Percentiles rank a stretch among this genome's conserved stretches.
phyloP scores from a whole-genome alignment of 2,888 invertebrate species.

The Andrena chrysosceles region DNA sequence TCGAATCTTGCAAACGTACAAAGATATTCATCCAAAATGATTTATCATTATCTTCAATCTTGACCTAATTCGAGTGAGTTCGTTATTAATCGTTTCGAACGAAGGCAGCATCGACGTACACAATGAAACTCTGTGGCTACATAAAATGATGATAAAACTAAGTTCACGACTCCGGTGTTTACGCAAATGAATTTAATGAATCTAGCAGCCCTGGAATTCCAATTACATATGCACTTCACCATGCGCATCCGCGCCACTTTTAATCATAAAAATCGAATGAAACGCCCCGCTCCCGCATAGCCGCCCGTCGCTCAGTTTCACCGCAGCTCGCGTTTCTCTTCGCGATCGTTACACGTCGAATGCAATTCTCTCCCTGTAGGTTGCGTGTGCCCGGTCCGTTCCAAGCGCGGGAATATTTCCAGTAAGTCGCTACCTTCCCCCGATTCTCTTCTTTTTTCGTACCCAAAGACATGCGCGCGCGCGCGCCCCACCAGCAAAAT shows the following conservation, averaged over 20 bases:
- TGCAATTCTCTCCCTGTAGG: neutral
- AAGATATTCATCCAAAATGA: no score
- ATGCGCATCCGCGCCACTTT: neutral
- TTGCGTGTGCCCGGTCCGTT: neutral
- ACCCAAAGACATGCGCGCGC: constrained; percentile 5
- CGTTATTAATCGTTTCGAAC: no score
- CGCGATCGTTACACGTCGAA: neutral
- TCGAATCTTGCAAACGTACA: no score
- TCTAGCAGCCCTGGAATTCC: no score
- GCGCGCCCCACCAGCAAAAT: constrained; percentile 42
- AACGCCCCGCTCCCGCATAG: neutral
- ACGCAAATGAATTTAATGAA: no score
- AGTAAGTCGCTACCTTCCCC: neutral
- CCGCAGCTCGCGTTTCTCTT: neutral
- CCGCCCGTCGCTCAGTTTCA: neutral
- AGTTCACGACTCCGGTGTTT: no score
- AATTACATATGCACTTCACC: no score
- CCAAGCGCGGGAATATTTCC: neutral
- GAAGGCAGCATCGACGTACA: no score
- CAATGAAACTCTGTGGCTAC: no score
- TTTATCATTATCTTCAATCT: no score
- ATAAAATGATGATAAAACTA: no score
- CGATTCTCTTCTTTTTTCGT: neutral
- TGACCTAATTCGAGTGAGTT: no score
- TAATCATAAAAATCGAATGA: neutral